These are phyloP conservation scores for Spilogale gracilis DNA, from an alignment of 2,113 vertebrate genomes.

Conservation along the genomic window DNA sequence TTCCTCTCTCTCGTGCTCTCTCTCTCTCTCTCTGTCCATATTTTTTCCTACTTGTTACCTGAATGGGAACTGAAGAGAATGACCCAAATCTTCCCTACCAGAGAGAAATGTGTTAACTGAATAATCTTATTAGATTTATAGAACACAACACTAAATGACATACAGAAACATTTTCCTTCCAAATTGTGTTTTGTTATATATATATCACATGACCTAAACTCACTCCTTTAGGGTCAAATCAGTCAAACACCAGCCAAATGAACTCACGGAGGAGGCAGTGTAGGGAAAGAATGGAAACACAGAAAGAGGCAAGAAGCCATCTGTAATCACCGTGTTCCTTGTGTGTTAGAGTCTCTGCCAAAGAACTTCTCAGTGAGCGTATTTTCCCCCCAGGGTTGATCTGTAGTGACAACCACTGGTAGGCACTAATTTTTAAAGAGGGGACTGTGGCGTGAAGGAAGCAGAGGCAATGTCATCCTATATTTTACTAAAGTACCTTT, in stretches of 20 bases:
- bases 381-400: slow-evolving; percentile 75
- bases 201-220: slow-evolving; percentile 59
- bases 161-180: slow-evolving; percentile 67
- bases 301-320: slow-evolving; percentile 71
- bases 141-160: slow-evolving; percentile 44
- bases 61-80: background rate
- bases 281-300: slow-evolving; percentile 68
- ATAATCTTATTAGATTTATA: slow-evolving; percentile 56
- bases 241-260: slow-evolving; percentile 59
- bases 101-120: slow-evolving; percentile 49
- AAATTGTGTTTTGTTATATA: slow-evolving; percentile 58
- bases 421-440: slow-evolving; percentile 68
- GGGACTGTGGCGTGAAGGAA: slow-evolving; percentile 63
- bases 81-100: background rate
- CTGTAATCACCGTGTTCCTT: slow-evolving; percentile 63
- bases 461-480: background rate
- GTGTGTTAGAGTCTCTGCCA: slow-evolving; percentile 53
- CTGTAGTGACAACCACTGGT: slow-evolving; percentile 75
- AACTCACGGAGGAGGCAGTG: slow-evolving; percentile 56
- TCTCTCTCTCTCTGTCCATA: background rate
- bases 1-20: background rate
- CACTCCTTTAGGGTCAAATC: slow-evolving; percentile 45
- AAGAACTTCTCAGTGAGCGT: slow-evolving; percentile 61
- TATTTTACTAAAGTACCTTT: slow-evolving; percentile 69
- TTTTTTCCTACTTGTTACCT: background rate